Evolutionary conservation across 2,888 invertebrate genomes (phyloP).

Genomic region (Xiphydria camelus): DNA sequence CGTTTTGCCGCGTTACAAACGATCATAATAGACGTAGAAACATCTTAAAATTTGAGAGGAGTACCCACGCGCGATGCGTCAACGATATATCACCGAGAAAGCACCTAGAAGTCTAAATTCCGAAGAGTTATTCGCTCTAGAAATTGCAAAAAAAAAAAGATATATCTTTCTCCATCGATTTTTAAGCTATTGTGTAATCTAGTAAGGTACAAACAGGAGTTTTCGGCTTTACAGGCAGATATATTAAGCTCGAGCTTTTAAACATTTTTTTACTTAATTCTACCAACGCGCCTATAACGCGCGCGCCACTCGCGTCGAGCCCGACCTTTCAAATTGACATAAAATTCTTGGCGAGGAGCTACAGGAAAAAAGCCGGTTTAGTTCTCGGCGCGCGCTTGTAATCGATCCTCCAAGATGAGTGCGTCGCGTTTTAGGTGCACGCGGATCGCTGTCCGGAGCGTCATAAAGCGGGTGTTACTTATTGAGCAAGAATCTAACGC

Average conservation of each 20-base stretch:
- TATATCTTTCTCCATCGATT: neutral
- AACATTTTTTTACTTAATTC: slow-evolving; percentile 23
- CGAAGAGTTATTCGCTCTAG: neutral
- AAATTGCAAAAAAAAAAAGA: no score
- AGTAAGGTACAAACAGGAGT: slow-evolving; percentile 49
- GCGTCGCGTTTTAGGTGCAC: no score
- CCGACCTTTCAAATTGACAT: slow-evolving; percentile 17
- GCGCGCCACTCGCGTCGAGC: slow-evolving; percentile 5
- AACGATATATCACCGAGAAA: slow-evolving; percentile 22
- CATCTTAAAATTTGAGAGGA: slow-evolving; percentile 17
- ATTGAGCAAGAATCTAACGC: slow-evolving; percentile 42
- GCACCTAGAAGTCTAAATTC: slow-evolving; percentile 18
- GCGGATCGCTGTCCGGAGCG: neutral
- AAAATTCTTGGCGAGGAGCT: slow-evolving; percentile 21
- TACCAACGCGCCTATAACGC: slow-evolving; percentile 7
- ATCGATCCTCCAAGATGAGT: no score
- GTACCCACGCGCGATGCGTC: slow-evolving; percentile 21
- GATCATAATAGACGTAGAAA: slow-evolving; percentile 24
- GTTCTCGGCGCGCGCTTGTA: neutral
- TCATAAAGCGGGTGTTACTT: neutral
- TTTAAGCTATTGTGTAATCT: slow-evolving; percentile 26
- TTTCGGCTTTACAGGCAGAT: slow-evolving; percentile 40
- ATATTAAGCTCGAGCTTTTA: slow-evolving; percentile 45
- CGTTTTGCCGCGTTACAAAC: slow-evolving; percentile 28
- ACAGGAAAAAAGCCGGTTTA: neutral